Percentiles rank a stretch among this genome's conserved stretches.
Evolutionary conservation across 2,113 vertebrate species (phyloP).

Genomic region (Dromiciops gliroides): DNA sequence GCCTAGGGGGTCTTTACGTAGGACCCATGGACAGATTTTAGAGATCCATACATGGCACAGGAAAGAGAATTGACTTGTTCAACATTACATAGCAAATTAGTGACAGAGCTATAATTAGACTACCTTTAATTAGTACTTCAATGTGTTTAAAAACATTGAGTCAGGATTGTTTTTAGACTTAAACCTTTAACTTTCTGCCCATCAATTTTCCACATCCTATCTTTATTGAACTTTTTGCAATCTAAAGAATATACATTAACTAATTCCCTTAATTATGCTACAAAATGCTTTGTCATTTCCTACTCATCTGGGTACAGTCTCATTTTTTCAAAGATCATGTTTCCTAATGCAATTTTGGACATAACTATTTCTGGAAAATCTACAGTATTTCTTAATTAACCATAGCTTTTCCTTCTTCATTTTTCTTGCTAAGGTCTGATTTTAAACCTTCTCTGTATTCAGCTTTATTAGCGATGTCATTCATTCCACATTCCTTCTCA

Average conservation of each 20-base stretch:
- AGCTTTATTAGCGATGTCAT: not conserved
- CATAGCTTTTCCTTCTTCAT: not conserved
- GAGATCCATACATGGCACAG: too few relatives aligned
- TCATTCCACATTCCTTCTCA: not conserved
- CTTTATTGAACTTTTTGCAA: not conserved
- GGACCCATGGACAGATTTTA: too few relatives aligned
- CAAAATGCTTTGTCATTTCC: not conserved
- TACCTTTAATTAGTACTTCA: not conserved
- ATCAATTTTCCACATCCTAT: not conserved
- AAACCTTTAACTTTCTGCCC: not conserved
- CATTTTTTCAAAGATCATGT: not conserved
- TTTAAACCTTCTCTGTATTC: not conserved
- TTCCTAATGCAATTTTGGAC: not conserved
- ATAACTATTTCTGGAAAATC: not conserved
- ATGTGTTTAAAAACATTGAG: not conserved
- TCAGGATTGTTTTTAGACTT: not conserved
- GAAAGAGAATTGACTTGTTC: not conserved
- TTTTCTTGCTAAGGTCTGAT: not conserved
- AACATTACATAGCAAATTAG: not conserved
- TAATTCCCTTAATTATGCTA: not conserved
- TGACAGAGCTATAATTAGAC: not conserved
- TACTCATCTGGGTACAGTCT: not conserved
- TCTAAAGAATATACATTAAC: not conserved
- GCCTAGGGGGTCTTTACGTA: too few relatives aligned
- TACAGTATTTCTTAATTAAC: not conserved